Evolutionary conservation across 2,888 invertebrate species (phyloP).

Genomic region (Chironomus tentans): DNA sequence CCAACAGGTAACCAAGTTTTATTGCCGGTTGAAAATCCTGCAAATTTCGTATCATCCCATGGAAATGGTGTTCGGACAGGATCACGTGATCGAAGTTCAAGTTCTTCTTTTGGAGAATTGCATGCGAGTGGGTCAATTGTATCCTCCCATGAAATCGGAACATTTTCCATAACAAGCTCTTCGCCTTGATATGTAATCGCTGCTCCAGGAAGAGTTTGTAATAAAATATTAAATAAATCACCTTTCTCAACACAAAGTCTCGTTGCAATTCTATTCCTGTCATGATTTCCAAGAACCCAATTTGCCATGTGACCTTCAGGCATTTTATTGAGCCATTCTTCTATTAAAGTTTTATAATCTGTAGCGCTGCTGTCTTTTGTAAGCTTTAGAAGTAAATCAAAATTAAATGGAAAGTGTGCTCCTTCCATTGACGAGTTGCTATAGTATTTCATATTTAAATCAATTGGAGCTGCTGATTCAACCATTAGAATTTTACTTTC

Average conservation of each 20-base stretch:
- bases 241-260: slow-evolving; percentile 55
- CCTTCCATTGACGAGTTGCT: slow-evolving; percentile 45
- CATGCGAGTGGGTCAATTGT: slow-evolving; percentile 52
- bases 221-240: slow-evolving; percentile 56
- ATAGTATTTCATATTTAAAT: slow-evolving; percentile 51
- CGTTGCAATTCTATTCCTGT: slow-evolving; percentile 52
- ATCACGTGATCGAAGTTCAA: slow-evolving; percentile 42
- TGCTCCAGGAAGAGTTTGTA: slow-evolving; percentile 50
- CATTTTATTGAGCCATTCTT: slow-evolving; percentile 51
- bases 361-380: slow-evolving; percentile 43
- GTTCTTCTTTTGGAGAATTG: slow-evolving; percentile 43
- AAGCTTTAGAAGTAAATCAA: slow-evolving; percentile 47
- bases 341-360: slow-evolving; percentile 45
- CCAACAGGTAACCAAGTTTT: slow-evolving; percentile 62
- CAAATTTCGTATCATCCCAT: slow-evolving; percentile 47
- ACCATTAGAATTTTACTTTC: slow-evolving; percentile 48
- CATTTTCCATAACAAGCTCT: slow-evolving; percentile 63
- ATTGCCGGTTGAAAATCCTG: slow-evolving; percentile 38
- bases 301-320: slow-evolving; percentile 50
- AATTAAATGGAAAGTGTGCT: slow-evolving; percentile 58
- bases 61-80: slow-evolving; percentile 47
- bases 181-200: slow-evolving; percentile 61
- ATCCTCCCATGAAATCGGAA: slow-evolving; percentile 50
- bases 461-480: slow-evolving; percentile 51
- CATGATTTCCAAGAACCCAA: slow-evolving; percentile 66